A percentile compares a stretch with the other conserved stretches of the same genome.
These are phyloP conservation scores for Parus major DNA, from an alignment of 2,113 vertebrate genomes.

Conservation along the genomic window DNA sequence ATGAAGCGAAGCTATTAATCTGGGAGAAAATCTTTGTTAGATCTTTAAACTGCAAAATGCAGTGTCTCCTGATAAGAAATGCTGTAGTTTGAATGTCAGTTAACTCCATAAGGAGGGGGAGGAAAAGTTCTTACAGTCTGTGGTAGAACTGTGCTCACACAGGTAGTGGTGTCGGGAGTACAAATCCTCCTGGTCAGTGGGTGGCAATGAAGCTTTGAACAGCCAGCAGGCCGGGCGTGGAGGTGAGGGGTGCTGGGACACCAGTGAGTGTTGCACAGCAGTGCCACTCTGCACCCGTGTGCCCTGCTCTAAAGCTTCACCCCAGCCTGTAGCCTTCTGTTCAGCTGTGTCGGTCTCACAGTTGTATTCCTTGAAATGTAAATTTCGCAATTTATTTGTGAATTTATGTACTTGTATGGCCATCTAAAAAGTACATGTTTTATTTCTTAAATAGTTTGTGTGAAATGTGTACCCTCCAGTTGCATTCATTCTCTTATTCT, in stretches of 20 bases:
- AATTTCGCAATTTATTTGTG: background rate
- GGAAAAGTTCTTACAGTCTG: background rate
- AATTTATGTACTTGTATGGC: background rate
- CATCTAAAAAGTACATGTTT: background rate
- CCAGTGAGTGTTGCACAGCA: background rate
- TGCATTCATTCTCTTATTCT: background rate
- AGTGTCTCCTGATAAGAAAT: background rate
- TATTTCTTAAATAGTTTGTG: background rate
- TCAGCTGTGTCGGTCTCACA: rapidly evolving
- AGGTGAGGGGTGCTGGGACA: background rate
- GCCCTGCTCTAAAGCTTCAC: background rate
- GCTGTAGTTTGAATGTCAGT: background rate
- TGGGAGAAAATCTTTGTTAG: background rate
- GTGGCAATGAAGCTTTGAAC: background rate
- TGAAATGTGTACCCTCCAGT: background rate
- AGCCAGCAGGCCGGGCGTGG: background rate
- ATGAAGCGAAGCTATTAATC: background rate
- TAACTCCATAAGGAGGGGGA: background rate
- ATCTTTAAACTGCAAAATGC: background rate
- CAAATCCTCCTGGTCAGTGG: background rate
- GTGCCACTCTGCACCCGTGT: background rate
- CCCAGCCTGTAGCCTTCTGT: background rate
- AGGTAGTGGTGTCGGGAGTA: background rate
- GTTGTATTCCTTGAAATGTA: background rate
- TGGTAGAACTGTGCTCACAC: background rate